These are phyloP conservation scores for Harpalus rubripes DNA, from an alignment of 2,888 invertebrate genomes.

Conservation along the genomic window DNA sequence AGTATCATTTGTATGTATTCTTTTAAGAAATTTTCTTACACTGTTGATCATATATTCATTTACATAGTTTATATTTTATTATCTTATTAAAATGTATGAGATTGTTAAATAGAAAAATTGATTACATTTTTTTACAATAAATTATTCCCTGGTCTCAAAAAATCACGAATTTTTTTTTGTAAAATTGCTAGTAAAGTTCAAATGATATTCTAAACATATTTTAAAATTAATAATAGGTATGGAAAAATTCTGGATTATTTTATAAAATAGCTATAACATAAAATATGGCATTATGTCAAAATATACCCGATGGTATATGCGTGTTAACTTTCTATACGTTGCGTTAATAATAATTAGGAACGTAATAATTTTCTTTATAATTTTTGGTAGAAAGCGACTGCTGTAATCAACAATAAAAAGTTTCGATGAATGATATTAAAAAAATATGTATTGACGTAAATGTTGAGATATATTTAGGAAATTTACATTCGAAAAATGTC, in stretches of 20 bases:
- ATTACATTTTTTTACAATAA: background rate
- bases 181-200: too few relatives aligned
- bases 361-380: constrained; percentile 50
- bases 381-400: constrained; percentile 54
- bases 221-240: background rate
- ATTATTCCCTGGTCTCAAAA: background rate
- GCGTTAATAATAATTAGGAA: constrained; percentile 50
- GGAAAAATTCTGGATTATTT: background rate
- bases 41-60: background rate
- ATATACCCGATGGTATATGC: constrained; percentile 3
- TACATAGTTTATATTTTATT: background rate
- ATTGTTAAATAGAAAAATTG: background rate
- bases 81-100: background rate
- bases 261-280: background rate
- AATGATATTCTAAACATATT: too few relatives aligned
- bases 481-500: too few relatives aligned
- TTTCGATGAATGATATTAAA: too few relatives aligned
- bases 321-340: constrained; percentile 49
- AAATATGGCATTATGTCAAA: background rate
- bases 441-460: too few relatives aligned
- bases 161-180: too few relatives aligned
- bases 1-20: too few relatives aligned
- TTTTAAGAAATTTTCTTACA: background rate
- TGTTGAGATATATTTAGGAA: too few relatives aligned
- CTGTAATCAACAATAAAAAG: background rate